Evolutionary conservation across 37 sponge, comb jelly and placozoan species (phyloP).

Genomic region (Diacarnus erythraeanus): DNA sequence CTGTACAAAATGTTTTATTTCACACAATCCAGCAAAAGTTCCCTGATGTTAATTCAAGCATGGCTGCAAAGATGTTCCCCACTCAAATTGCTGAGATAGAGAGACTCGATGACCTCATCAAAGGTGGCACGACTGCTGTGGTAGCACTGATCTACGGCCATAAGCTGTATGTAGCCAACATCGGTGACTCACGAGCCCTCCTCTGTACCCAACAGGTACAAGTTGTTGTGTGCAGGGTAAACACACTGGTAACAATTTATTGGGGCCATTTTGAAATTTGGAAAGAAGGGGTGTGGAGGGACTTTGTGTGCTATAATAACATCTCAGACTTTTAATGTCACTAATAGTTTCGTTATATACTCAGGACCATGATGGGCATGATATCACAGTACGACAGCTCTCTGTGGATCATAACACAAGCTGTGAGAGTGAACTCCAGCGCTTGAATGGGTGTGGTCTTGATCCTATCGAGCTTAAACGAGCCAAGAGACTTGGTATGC

Average conservation of each 20-base stretch:
- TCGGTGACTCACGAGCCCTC: slow-evolving; percentile 76
- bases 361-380: no score
- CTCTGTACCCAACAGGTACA: not conserved
- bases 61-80: slow-evolving; percentile 39
- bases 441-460: slow-evolving; percentile 70
- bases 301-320: no score
- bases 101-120: slow-evolving; percentile 60
- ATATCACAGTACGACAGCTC: slow-evolving; percentile 68
- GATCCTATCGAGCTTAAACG: slow-evolving; percentile 29
- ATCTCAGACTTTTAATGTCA: no score
- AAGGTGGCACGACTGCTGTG: slow-evolving; percentile 72
- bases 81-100: slow-evolving; percentile 44
- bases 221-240: no score
- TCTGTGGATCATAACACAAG: slow-evolving; percentile 83
- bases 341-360: no score
- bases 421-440: slow-evolving; percentile 67
- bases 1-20: not conserved
- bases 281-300: no score
- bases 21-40: slow-evolving; percentile 27
- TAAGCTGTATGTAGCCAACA: slow-evolving; percentile 82
- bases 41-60: slow-evolving; percentile 5
- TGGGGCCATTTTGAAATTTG: no score
- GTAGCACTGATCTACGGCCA: slow-evolving; percentile 48
- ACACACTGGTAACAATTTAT: no score
- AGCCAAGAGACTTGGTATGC: slow-evolving; percentile 57